Percentiles rank a stretch among this genome's conserved stretches.
Conservation (phyloP, 2,888 invertebrate species). For the Phrixothrix hirtus region DNA sequence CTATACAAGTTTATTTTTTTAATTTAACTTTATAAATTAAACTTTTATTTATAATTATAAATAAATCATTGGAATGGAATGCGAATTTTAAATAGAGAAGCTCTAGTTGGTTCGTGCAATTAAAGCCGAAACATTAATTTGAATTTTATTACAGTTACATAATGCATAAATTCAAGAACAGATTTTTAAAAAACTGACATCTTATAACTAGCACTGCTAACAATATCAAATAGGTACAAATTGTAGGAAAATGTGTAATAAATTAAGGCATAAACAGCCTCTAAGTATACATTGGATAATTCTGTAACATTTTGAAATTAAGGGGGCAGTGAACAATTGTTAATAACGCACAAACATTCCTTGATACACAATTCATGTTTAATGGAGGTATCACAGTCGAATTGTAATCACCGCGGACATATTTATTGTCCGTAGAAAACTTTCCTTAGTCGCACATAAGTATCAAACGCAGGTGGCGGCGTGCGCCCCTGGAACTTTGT, state of each 20-base stretch:
- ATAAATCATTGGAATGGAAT: no score
- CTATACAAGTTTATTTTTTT: no score
- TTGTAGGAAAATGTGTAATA: background rate
- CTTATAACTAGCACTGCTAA: background rate
- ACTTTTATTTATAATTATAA: no score
- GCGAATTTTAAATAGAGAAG: no score
- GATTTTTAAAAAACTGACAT: background rate
- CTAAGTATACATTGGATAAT: background rate
- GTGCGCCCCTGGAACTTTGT: conserved; percentile 43
- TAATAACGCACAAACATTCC: conserved; percentile 3
- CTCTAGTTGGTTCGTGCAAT: no score
- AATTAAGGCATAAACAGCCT: conserved; percentile 9
- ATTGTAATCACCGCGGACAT: conserved; percentile 21
- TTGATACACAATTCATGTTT: background rate
- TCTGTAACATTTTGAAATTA: background rate
- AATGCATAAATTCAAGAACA: background rate
- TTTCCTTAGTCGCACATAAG: no score
- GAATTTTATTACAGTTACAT: no score
- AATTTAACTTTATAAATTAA: no score
- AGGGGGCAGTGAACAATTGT: conserved; percentile 10
- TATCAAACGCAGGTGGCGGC: conserved; percentile 40
- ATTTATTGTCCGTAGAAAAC: conserved; percentile 14
- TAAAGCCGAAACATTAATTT: no score
- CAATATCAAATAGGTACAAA: background rate
- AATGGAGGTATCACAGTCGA: conserved; percentile 24